Evolutionary conservation across 2,113 vertebrate genomes (phyloP).

Genomic region (Callithrix jacchus): DNA sequence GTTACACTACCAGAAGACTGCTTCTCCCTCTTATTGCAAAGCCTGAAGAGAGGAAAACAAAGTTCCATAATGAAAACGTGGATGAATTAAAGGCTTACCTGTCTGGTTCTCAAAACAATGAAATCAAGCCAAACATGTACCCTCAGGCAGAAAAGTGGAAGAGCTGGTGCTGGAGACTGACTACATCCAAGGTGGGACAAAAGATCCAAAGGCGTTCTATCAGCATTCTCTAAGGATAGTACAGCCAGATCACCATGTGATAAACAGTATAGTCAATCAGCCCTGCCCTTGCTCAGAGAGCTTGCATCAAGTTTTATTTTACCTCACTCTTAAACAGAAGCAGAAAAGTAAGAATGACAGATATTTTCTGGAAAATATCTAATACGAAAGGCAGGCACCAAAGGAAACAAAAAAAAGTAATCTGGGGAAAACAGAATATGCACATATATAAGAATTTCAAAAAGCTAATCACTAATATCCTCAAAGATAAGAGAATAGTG

Average conservation of each 20-base stretch:
- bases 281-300: background rate
- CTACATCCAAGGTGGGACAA: background rate
- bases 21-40: background rate
- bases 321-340: background rate
- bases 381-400: conserved; percentile 12
- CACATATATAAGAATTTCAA: background rate
- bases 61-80: background rate
- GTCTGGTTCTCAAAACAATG: conserved; percentile 8
- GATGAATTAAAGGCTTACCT: background rate
- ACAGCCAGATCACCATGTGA: background rate
- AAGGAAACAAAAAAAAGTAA: background rate
- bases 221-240: background rate
- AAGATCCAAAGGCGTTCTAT: background rate
- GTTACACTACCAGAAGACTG: background rate
- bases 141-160: background rate
- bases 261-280: background rate
- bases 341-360: conserved; percentile 12
- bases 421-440: background rate
- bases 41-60: background rate
- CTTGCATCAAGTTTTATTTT: background rate
- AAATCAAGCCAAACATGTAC: background rate
- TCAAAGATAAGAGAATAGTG: background rate
- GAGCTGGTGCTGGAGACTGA: background rate
- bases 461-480: background rate
- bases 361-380: conserved; percentile 29